phyloP scores from a whole-genome alignment of 2,888 invertebrate genomes.

The Diloba caeruleocephala region DNA sequence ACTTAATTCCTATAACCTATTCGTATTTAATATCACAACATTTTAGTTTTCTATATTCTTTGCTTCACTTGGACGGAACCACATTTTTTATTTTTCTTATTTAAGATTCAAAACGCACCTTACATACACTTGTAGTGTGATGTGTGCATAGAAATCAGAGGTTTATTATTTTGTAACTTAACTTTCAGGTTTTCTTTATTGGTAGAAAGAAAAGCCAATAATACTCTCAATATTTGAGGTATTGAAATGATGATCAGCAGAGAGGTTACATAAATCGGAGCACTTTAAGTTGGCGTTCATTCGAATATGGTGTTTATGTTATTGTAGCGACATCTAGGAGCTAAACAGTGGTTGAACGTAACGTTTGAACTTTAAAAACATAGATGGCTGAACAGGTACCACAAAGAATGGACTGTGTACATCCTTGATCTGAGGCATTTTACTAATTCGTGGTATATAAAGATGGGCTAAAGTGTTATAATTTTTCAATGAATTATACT shows the following conservation, averaged over 20 bases:
- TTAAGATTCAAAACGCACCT: constrained; percentile 15
- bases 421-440: no score
- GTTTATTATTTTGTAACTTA: neutral
- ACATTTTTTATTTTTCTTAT: neutral
- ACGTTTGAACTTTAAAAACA: neutral
- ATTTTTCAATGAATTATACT: no score
- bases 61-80: no score
- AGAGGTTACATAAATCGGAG: neutral
- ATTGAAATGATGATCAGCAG: neutral
- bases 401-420: no score
- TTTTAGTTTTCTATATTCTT: no score
- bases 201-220: neutral
- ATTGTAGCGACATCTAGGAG: constrained; percentile 24
- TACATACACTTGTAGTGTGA: no score
- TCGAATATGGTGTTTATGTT: constrained; percentile 4
- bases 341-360: neutral
- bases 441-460: no score
- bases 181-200: neutral
- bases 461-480: no score
- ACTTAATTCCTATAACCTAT: no score
- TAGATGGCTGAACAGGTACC: constrained; percentile 19
- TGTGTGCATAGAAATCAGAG: constrained; percentile 6
- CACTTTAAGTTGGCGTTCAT: neutral
- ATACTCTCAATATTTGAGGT: neutral
- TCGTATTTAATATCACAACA: no score